Conservation (phyloP, 2,888 invertebrate genomes). For the Rhagium mordax region DNA sequence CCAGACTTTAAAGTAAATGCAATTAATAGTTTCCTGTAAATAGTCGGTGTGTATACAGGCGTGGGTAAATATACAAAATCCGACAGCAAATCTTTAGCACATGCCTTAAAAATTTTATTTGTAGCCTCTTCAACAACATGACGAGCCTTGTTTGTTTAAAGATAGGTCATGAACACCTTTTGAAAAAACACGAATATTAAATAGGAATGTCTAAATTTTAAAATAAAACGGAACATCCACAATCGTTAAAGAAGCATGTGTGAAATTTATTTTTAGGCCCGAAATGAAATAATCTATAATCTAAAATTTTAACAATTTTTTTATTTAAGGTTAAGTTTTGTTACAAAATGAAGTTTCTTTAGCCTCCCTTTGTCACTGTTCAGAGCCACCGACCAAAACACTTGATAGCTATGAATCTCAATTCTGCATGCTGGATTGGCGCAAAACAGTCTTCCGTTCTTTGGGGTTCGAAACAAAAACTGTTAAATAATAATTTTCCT, state of each 20-base stretch:
- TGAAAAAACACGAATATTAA: conserved; percentile 10
- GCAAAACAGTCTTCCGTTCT: too few species aligned
- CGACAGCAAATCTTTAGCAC: conserved; percentile 54
- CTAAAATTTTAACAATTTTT: not conserved
- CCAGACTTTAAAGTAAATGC: conserved; percentile 52
- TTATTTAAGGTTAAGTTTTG: not conserved
- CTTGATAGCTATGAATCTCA: too few species aligned
- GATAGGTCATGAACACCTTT: conserved; percentile 35
- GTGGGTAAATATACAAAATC: conserved; percentile 57
- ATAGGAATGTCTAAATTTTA: not conserved
- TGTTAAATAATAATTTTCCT: too few species aligned
- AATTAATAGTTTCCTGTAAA: conserved; percentile 61
- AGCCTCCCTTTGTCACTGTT: too few species aligned
- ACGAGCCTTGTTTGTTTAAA: conserved; percentile 37
- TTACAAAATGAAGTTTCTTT: too few species aligned
- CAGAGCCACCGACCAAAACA: too few species aligned
- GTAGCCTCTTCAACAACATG: conserved; percentile 26
- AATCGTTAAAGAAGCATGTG: not conserved
- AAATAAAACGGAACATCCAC: not conserved
- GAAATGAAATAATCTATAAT: not conserved
- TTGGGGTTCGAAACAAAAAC: too few species aligned
- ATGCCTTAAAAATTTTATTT: conserved; percentile 53
- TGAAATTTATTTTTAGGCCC: not conserved
- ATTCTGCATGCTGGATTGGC: too few species aligned
- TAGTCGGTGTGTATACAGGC: conserved; percentile 56